Evolutionary conservation across 2,888 invertebrate genomes (phyloP).

Genomic region (Buathra laborator): DNA sequence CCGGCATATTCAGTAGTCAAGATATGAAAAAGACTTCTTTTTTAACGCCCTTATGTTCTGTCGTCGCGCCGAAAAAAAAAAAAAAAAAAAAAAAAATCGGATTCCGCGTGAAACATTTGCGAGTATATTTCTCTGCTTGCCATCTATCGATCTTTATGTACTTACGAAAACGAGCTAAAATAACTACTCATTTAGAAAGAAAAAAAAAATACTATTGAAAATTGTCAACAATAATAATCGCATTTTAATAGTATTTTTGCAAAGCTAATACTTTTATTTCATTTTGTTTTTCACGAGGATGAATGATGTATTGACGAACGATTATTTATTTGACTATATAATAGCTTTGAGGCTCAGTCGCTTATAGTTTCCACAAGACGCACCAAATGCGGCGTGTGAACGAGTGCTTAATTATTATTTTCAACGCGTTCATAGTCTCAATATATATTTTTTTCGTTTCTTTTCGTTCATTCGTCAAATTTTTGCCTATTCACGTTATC

Average conservation of each 20-base stretch:
- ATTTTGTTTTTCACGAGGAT: not conserved
- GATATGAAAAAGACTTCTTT: not conserved
- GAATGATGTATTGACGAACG: not conserved
- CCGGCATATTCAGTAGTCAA: conserved; percentile 31
- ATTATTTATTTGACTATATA: conserved; percentile 22
- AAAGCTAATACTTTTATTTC: not conserved
- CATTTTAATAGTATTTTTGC: conserved; percentile 2
- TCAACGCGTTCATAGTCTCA: conserved; percentile 12
- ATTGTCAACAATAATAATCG: not conserved
- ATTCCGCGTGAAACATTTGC: not conserved
- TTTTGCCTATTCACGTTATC: conserved; percentile 31
- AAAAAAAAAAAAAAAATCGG: not conserved
- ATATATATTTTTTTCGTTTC: conserved; percentile 19
- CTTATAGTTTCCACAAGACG: conserved; percentile 63
- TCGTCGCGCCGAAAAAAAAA: not conserved
- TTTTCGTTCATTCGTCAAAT: conserved; percentile 25
- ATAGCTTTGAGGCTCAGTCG: not conserved
- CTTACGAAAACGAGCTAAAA: not conserved
- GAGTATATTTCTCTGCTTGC: conserved; percentile 1
- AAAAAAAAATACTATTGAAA: not conserved
- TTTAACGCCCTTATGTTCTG: not conserved
- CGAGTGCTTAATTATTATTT: conserved; percentile 27
- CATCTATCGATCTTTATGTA: not conserved
- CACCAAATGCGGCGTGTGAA: conserved; percentile 23
- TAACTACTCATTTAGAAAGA: not conserved